Percentiles rank a stretch among this genome's conserved stretches.
Evolutionary conservation across 2,113 vertebrate species (phyloP).

Genomic region (Scophthalmus maximus): DNA sequence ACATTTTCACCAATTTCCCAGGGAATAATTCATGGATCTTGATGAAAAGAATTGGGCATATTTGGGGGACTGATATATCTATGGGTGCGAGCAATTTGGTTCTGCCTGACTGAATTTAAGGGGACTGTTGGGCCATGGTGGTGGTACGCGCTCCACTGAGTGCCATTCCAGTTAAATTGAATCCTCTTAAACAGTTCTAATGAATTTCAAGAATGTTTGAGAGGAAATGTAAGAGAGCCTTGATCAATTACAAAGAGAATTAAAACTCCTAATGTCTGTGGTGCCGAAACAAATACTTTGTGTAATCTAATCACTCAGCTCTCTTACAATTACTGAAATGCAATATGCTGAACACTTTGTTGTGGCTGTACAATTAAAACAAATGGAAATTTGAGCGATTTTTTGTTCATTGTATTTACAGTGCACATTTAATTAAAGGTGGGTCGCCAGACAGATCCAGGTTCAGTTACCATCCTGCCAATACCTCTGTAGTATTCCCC

Average conservation of each 20-base stretch:
- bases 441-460: slow-evolving; percentile 42
- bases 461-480: slow-evolving; percentile 42
- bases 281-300: slow-evolving; percentile 23
- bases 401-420: slow-evolving; percentile 37
- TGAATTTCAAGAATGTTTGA: slow-evolving; percentile 19
- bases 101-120: no score
- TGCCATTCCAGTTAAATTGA: no score
- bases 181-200: slow-evolving; percentile 39
- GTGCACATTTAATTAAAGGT: slow-evolving; percentile 64
- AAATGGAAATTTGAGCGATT: slow-evolving; percentile 21
- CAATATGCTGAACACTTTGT: slow-evolving; percentile 31
- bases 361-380: slow-evolving; percentile 25
- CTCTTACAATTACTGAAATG: slow-evolving; percentile 29
- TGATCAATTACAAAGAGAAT: slow-evolving; percentile 39
- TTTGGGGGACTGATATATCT: no score
- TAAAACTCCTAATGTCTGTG: slow-evolving; percentile 4
- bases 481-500: slow-evolving; percentile 15
- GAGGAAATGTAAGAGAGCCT: slow-evolving; percentile 8
- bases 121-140: no score
- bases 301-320: slow-evolving; percentile 33
- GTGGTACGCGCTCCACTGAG: no score
- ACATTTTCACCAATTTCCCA: no score
- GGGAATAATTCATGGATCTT: no score
- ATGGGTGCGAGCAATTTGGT: no score
- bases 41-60: no score